phyloP scores from a whole-genome alignment of 2,797 vertebrate species.

The Smutsia gigantea region DNA sequence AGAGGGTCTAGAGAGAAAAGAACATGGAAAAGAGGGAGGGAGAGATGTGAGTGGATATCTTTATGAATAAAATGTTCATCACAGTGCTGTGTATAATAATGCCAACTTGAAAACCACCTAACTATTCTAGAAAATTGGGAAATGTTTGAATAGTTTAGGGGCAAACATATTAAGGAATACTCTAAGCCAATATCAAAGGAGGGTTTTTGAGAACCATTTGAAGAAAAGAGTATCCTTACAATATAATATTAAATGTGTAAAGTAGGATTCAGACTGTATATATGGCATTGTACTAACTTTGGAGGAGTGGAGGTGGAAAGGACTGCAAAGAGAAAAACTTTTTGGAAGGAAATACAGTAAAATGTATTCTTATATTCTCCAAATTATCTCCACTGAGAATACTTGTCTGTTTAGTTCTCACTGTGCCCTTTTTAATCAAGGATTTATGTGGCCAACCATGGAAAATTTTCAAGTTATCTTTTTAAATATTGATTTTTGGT shows the following conservation, averaged over 20 bases:
- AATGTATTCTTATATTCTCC: not conserved
- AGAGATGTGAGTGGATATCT: not conserved
- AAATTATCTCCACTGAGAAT: not conserved
- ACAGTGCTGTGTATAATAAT: not conserved
- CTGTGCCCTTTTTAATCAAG: not conserved
- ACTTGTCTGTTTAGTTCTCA: not conserved
- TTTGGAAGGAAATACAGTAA: not conserved
- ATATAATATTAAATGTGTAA: not conserved
- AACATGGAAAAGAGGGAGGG: not conserved
- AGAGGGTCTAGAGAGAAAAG: not conserved
- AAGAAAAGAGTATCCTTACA: not conserved
- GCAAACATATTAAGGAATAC: not conserved
- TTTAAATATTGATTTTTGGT: not conserved
- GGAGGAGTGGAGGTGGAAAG: accelerated
- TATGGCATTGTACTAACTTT: not conserved
- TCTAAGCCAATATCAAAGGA: not conserved
- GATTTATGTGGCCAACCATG: not conserved
- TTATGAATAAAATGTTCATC: not conserved
- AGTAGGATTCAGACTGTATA: not conserved
- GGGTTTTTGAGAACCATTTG: not conserved
- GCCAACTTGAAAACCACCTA: not conserved
- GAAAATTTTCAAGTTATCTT: not conserved
- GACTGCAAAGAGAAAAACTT: not conserved
- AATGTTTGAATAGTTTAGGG: not conserved
- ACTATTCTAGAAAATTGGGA: not conserved